Evolutionary conservation across 2,113 vertebrate species (phyloP).

Genomic region (Columba livia): DNA sequence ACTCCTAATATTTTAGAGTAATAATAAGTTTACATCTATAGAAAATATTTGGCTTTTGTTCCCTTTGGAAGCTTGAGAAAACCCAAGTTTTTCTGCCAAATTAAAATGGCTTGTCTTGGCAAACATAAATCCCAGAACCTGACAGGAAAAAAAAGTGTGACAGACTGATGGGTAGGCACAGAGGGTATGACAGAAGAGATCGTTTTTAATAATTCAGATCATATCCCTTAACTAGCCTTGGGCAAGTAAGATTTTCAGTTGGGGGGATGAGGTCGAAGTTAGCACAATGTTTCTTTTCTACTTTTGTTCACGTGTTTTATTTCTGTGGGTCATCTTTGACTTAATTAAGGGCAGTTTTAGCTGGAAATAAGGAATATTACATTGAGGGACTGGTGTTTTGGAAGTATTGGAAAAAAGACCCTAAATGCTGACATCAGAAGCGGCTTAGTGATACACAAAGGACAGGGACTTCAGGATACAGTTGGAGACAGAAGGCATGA

Average conservation of each 20-base stretch:
- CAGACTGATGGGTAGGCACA: neutral
- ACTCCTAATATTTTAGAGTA: neutral
- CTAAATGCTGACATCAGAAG: neutral
- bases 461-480: neutral
- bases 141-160: neutral
- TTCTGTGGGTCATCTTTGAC: neutral
- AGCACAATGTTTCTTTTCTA: neutral
- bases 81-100: neutral
- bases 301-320: neutral
- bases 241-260: neutral
- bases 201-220: neutral
- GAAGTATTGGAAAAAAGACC: neutral
- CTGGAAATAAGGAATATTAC: neutral
- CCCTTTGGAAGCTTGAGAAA: neutral
- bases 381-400: neutral
- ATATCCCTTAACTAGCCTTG: neutral
- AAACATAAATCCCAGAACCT: neutral
- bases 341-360: neutral
- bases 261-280: neutral
- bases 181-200: accelerated
- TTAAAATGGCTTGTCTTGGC: neutral
- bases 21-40: neutral
- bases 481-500: neutral
- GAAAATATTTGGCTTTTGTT: neutral
- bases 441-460: neutral